A percentile compares a stretch with the other conserved stretches of the same genome.
Evolutionary conservation across 2,113 vertebrate genomes (phyloP).

Genomic region (Pungitius pungitius): DNA sequence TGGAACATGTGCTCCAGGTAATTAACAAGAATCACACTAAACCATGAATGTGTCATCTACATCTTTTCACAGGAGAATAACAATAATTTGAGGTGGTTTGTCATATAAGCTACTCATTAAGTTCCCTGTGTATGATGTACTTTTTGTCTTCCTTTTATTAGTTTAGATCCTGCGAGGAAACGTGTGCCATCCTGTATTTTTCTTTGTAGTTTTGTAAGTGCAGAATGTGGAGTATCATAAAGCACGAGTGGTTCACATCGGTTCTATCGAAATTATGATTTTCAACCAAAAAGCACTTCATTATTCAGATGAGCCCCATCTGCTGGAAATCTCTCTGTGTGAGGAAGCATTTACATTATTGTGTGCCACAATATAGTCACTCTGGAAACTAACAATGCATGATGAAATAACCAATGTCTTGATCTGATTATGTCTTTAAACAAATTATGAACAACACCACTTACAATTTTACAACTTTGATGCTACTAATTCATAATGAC

Average conservation of each 20-base stretch:
- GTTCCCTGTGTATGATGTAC: neutral
- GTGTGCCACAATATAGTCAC: neutral
- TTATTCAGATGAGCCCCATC: neutral
- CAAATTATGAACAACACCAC: neutral
- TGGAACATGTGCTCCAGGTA: slow-evolving; percentile 21
- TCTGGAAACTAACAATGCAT: slow-evolving; percentile 8
- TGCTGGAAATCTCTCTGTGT: neutral
- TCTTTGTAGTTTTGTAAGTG: too few relatives aligned
- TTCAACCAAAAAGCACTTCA: neutral
- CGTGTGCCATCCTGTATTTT: neutral
- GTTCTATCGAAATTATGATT: neutral
- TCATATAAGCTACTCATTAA: neutral
- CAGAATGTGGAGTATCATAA: neutral
- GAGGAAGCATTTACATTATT: slow-evolving; percentile 10
- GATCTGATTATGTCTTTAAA: neutral
- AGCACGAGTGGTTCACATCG: slow-evolving; percentile 16
- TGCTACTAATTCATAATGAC: slow-evolving; percentile 5
- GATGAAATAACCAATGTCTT: neutral
- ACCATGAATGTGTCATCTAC: slow-evolving; percentile 29
- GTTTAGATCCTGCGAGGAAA: too few relatives aligned
- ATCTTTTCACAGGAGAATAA: neutral
- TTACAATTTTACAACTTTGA: neutral
- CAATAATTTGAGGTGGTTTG: slow-evolving; percentile 3
- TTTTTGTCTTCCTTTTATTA: too few relatives aligned
- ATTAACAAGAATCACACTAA: slow-evolving; percentile 14